A percentile compares a stretch with the other conserved stretches of the same genome.
These are phyloP conservation scores for Cichladusa arquata DNA, from an alignment of 2,113 vertebrate genomes.

Conservation along the genomic window DNA sequence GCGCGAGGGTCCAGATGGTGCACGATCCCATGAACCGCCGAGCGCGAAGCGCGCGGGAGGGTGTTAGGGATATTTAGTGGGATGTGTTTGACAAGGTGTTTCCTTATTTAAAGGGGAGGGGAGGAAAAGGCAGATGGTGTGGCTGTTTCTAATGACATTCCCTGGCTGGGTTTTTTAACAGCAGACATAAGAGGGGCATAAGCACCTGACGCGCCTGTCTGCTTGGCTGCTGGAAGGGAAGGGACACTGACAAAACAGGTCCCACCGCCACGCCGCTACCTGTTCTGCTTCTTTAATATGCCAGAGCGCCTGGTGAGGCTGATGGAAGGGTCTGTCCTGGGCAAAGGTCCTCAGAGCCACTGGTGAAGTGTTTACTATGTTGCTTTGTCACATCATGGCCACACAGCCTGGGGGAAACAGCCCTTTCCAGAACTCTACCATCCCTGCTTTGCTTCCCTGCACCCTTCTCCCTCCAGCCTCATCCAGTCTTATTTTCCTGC, in stretches of 20 bases:
- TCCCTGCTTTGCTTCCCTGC: not conserved
- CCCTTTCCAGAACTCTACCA: not conserved
- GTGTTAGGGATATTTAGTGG: conserved; percentile 61
- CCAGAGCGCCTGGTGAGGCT: fast-evolving
- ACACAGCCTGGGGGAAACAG: not conserved
- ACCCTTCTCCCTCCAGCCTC: not conserved
- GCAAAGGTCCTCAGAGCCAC: not conserved
- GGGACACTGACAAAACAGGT: not conserved
- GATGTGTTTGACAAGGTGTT: conserved; percentile 69
- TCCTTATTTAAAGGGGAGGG: conserved; percentile 62
- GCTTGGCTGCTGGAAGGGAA: not conserved
- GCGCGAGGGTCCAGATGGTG: conserved; percentile 40
- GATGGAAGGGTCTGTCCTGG: not conserved
- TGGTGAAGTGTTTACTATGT: fast-evolving
- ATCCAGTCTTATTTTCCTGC: not conserved
- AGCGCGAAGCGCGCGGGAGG: conserved; percentile 11
- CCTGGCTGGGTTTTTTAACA: conserved; percentile 53
- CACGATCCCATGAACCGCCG: conserved; percentile 25
- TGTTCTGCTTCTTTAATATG: not conserved
- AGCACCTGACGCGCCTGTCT: conserved; percentile 52
- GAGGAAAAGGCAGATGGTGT: conserved; percentile 57
- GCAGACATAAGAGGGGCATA: conserved; percentile 51
- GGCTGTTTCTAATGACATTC: conserved; percentile 65
- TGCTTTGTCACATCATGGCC: fast-evolving
- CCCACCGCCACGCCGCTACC: fast-evolving